Percentiles rank a stretch among this genome's conserved stretches.
Conservation (phyloP, 2,113 vertebrate species). For the Sterna hirundo region DNA sequence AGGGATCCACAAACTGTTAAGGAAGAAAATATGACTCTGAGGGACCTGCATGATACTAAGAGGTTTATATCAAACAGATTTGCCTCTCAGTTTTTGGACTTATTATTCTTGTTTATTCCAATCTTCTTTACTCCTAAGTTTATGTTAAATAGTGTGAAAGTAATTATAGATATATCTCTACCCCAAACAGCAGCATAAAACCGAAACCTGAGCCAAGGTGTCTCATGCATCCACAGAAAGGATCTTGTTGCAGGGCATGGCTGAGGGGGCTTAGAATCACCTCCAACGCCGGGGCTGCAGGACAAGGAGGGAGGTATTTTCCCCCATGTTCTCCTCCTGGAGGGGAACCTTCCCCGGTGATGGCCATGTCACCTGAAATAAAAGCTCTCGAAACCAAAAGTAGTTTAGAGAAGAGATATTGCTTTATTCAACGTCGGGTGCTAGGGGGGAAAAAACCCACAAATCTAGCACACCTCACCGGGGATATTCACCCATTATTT, state of each 20-base stretch:
- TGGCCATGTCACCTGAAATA: too few species aligned
- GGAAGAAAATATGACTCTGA: neutral
- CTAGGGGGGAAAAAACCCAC: too few species aligned
- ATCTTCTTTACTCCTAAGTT: neutral
- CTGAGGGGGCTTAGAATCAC: neutral
- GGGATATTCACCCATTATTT: too few species aligned
- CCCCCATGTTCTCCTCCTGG: too few species aligned
- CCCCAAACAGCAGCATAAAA: neutral
- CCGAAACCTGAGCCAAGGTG: neutral
- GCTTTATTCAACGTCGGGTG: too few species aligned
- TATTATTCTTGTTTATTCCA: neutral
- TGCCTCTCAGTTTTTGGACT: neutral
- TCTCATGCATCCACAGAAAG: neutral
- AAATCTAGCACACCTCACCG: too few species aligned
- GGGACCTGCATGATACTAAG: neutral
- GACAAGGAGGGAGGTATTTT: neutral
- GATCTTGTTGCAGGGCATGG: neutral
- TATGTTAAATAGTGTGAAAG: neutral
- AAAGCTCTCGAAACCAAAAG: too few species aligned
- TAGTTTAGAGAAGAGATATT: too few species aligned
- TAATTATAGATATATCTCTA: neutral
- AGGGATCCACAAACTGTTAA: neutral
- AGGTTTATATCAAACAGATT: neutral
- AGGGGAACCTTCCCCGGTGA: too few species aligned
- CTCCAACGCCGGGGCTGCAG: neutral